Base-by-base conservation (phyloP, 2,888 invertebrate species). In the Tiliacea citrago region DNA sequence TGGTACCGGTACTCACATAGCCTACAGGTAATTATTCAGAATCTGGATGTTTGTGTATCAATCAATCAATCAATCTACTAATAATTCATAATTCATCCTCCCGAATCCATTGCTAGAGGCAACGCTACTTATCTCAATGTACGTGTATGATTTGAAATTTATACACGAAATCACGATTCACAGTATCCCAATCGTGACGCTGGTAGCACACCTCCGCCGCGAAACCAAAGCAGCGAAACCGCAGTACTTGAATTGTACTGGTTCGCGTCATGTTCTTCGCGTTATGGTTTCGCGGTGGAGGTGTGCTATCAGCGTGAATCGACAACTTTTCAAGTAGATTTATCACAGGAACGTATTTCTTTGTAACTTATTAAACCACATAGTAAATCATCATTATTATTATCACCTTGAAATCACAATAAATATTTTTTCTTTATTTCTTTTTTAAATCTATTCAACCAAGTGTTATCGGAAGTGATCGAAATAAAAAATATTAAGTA, bases 61-160 rank as follows among this genome's bases (percentile, higher is more conserved):
- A 62, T 67, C 73, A 39, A 62, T 67, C 73, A 51, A 77, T 57
- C 66, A 47, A 42, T 35, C 18, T 13, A 51, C 51, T 39, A 60
- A 18, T 39, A 39, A 74, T 21, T 75, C 45, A 18, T 39, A 39
- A 74, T 21, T 75, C 45, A 45, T 58, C 8, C 51, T 18, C 35
- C 6, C 0, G 1, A 18, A 51, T 35, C 21, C 9, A 69, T 39
- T 8, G 51, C 60, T 61, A 0, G n/a, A 18, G 47, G 79, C 60
- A 18, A 61, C 24, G 7, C 24, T 68, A 60, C 39, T 65, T 51
- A 68, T 21, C 2, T 13, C 16, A 13, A 5, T 68, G 39, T 47
- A 51, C 21, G 35, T 45, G 16, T 45, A 18, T 18, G 35, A 60
- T 24, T 47, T 21, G 58, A 18, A 75, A 2, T 77, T 58, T 42